Evolutionary conservation across 2,888 invertebrate genomes (phyloP).

Genomic region (Dryomyza anilis): DNA sequence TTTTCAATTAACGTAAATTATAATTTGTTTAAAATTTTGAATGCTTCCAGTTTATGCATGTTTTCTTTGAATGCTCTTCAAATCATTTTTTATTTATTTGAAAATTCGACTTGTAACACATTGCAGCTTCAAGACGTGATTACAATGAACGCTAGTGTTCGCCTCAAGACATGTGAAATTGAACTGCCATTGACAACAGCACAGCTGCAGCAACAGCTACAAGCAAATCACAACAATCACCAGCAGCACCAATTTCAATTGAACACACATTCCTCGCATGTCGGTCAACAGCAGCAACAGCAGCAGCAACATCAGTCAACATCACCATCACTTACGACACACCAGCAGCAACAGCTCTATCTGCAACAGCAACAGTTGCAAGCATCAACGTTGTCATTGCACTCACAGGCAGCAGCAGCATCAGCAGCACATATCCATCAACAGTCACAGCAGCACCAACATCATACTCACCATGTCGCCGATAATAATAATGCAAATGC

Average conservation of each 20-base stretch:
- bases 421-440: constrained; percentile 24
- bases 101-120: too few species aligned
- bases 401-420: too few species aligned
- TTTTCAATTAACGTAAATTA: too few species aligned
- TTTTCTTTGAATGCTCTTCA: too few species aligned
- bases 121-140: constrained; percentile 62
- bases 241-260: constrained; percentile 54
- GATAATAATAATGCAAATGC: constrained; percentile 30
- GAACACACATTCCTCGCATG: constrained; percentile 49
- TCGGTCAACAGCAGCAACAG: constrained; percentile 55
- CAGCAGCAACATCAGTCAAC: constrained; percentile 27
- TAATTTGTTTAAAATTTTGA: too few species aligned
- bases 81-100: too few species aligned
- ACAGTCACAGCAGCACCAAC: constrained; percentile 30
- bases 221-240: constrained; percentile 25
- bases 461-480: constrained; percentile 28
- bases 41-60: too few species aligned
- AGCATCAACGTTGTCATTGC: constrained; percentile 50
- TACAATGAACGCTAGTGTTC: constrained; percentile 62
- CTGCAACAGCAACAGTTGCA: constrained; percentile 35
- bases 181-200: constrained; percentile 57
- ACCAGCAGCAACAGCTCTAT: too few species aligned
- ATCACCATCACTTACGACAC: constrained; percentile 28
- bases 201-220: constrained; percentile 22
- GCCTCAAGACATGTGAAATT: constrained; percentile 61